Evolutionary conservation across 2,797 vertebrate genomes (phyloP).

Genomic region (Anabas testudineus): DNA sequence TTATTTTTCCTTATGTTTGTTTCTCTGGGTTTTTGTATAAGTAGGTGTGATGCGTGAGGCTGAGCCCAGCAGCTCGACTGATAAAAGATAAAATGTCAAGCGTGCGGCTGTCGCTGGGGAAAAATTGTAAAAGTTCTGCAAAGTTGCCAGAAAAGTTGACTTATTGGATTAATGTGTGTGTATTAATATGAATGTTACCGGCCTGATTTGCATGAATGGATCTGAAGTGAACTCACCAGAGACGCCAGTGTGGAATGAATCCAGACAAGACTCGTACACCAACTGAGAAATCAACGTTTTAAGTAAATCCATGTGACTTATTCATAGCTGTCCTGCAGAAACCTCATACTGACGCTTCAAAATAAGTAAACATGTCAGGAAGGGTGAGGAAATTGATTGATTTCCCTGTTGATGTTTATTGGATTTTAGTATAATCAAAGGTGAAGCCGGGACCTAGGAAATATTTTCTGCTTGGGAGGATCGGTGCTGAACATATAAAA

Average conservation of each 20-base stretch:
- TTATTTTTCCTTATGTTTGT: slow-evolving; percentile 4
- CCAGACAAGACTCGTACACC: slow-evolving; percentile 43
- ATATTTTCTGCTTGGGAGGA: slow-evolving; percentile 19
- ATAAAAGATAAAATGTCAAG: slow-evolving; percentile 43
- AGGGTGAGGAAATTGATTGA: slow-evolving; percentile 41
- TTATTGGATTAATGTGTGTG: slow-evolving; percentile 19
- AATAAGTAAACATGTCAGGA: slow-evolving; percentile 30
- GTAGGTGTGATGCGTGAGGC: slow-evolving; percentile 8
- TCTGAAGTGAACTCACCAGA: slow-evolving; percentile 40
- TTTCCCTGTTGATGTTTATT: slow-evolving; percentile 59
- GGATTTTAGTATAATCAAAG: slow-evolving; percentile 38
- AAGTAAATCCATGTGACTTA: slow-evolving; percentile 47
- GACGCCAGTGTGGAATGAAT: slow-evolving; percentile 43
- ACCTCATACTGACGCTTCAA: slow-evolving; percentile 30
- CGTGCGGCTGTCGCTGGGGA: slow-evolving; percentile 5
- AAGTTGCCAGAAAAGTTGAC: slow-evolving; percentile 47
- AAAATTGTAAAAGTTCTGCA: slow-evolving; percentile 22
- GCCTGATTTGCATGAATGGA: slow-evolving; percentile 50
- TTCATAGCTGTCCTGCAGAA: slow-evolving; percentile 49
- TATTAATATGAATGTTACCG: slow-evolving; percentile 39
- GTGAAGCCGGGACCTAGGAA: slow-evolving; percentile 34
- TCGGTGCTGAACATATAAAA: slow-evolving; percentile 26
- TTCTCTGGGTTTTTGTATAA: slow-evolving; percentile 24
- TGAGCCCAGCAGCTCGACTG: slow-evolving; percentile 20
- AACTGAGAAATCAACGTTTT: slow-evolving; percentile 61